Evolutionary conservation across 2,888 invertebrate species (phyloP).

Genomic region (Coelinius sp.): DNA sequence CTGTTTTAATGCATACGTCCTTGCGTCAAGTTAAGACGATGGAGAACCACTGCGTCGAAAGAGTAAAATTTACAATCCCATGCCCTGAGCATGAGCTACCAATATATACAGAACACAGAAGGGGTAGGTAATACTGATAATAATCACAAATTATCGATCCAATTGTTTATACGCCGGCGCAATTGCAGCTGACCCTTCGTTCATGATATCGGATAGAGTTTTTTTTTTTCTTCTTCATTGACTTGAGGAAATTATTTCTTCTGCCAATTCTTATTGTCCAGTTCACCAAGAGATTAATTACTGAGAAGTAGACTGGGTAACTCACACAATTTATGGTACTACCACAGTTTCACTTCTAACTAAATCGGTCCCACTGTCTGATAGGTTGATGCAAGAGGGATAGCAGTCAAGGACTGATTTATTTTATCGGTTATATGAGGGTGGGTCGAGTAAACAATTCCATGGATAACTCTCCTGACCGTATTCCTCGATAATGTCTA

Average conservation of each 20-base stretch:
- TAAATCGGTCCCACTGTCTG: slow-evolving; percentile 57
- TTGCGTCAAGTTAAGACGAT: slow-evolving; percentile 46
- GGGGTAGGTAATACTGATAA: slow-evolving; percentile 60
- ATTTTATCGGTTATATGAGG: slow-evolving; percentile 52
- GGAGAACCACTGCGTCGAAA: slow-evolving; percentile 54
- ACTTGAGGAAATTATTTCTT: not conserved
- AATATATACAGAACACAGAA: slow-evolving; percentile 57
- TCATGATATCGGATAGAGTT: not conserved
- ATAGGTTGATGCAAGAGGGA: slow-evolving; percentile 46
- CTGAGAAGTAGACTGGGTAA: not conserved
- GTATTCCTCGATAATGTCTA: slow-evolving; percentile 26
- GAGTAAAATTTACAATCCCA: slow-evolving; percentile 58
- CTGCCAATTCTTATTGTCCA: not conserved
- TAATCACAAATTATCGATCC: slow-evolving; percentile 70
- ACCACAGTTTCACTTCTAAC: slow-evolving; percentile 62
- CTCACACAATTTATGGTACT: slow-evolving; percentile 64
- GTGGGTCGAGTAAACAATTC: slow-evolving; percentile 32
- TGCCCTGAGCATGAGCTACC: slow-evolving; percentile 50
- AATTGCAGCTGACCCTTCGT: slow-evolving; percentile 57
- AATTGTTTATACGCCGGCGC: slow-evolving; percentile 69
- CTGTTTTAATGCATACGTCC: slow-evolving; percentile 18
- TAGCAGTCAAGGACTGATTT: slow-evolving; percentile 56
- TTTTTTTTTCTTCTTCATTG: not conserved
- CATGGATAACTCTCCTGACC: slow-evolving; percentile 31
- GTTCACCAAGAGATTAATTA: not conserved